Percentiles rank a stretch among this genome's conserved stretches.
These are phyloP conservation scores for Drosophila phalerata DNA, from an alignment of 2,888 invertebrate genomes.

Conservation along the genomic window DNA sequence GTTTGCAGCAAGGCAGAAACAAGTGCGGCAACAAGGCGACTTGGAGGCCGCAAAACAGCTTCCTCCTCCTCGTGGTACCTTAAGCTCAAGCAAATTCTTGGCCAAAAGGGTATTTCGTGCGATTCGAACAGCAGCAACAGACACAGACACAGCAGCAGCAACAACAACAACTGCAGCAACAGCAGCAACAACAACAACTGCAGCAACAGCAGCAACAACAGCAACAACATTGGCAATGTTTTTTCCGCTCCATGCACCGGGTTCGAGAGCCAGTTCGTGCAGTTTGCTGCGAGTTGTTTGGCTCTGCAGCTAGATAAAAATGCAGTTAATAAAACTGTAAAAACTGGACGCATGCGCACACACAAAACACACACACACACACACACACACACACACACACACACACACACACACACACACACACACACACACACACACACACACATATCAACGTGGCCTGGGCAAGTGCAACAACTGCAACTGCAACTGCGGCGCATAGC, in stretches of 20 bases:
- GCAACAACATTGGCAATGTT: conserved; percentile 55
- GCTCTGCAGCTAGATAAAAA: conserved; percentile 74
- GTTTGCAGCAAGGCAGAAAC: conserved; percentile 62
- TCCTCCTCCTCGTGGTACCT: conserved; percentile 65
- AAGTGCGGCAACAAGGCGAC: conserved; percentile 39
- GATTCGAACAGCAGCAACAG: conserved; percentile 51
- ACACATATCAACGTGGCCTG: conserved; percentile 40
- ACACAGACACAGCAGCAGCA: conserved; percentile 26
- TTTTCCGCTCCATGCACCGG: conserved; percentile 71
- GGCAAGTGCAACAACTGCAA: conserved; percentile 70
- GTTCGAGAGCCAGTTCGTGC: conserved; percentile 79
- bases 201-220: conserved; percentile 29
- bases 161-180: conserved; percentile 31
- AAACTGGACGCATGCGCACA: conserved; percentile 84
- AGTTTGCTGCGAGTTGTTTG: conserved; percentile 67
- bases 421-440: conserved; percentile 60
- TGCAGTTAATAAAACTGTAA: conserved; percentile 84
- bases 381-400: conserved; percentile 57
- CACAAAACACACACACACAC: conserved; percentile 52
- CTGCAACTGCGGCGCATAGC: conserved; percentile 49
- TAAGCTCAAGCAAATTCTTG: conserved; percentile 66
- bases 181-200: conserved; percentile 30
- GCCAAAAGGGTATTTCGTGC: conserved; percentile 82
- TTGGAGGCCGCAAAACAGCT: conserved; percentile 52
- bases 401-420: conserved; percentile 68